These are phyloP conservation scores for Aselliscus stoliczkanus DNA, from an alignment of 2,797 vertebrate species.

Conservation along the genomic window DNA sequence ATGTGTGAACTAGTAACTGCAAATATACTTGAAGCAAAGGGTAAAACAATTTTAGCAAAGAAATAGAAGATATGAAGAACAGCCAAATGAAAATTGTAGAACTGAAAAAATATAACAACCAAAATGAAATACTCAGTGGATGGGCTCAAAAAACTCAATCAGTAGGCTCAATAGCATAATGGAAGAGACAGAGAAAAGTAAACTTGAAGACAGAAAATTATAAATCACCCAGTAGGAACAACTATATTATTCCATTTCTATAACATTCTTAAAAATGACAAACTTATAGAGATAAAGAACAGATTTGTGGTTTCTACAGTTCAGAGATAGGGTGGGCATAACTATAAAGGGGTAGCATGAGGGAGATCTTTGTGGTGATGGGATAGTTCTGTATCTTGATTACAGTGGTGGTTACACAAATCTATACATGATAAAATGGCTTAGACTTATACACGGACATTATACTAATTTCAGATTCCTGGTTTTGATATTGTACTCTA, in stretches of 20 bases:
- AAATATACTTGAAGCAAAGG: neutral
- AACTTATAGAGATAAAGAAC: neutral
- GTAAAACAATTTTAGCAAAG: neutral
- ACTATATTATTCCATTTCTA: neutral
- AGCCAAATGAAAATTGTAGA: neutral
- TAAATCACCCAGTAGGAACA: neutral
- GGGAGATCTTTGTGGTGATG: neutral
- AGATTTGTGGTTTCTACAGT: neutral
- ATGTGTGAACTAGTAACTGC: neutral
- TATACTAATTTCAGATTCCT: neutral
- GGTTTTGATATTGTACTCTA: neutral
- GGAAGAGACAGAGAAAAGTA: neutral
- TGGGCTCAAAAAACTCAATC: neutral
- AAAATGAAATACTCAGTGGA: neutral
- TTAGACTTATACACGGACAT: neutral
- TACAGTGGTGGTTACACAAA: neutral
- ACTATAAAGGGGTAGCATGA: neutral
- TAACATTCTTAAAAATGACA: slow-evolving; percentile 23
- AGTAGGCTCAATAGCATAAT: neutral
- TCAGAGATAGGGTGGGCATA: neutral
- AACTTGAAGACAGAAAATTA: neutral
- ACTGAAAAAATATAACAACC: neutral
- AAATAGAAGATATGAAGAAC: neutral
- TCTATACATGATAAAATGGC: neutral
- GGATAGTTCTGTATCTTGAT: neutral